Percentiles rank a stretch among this genome's conserved stretches.
Conservation (phyloP, 2,888 invertebrate species). For the Caprella mutica region DNA sequence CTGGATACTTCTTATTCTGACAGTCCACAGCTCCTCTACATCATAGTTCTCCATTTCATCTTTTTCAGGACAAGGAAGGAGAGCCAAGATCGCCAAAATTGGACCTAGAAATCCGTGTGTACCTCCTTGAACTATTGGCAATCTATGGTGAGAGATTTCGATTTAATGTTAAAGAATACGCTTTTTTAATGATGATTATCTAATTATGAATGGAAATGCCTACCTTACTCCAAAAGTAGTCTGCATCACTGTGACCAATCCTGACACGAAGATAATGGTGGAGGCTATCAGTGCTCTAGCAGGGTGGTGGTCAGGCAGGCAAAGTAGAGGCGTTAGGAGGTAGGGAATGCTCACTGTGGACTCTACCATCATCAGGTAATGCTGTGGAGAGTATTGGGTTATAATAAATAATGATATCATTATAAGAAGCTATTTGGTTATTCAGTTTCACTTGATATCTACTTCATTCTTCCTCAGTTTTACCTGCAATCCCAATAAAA, state of each 20-base stretch:
- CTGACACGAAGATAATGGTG: conserved; percentile 70
- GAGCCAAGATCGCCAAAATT: conserved; percentile 59
- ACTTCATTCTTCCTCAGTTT: neutral
- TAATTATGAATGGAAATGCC: too few relatives aligned
- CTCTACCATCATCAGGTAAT: conserved; percentile 37
- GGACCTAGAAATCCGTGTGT: conserved; percentile 70
- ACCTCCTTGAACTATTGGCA: conserved; percentile 47
- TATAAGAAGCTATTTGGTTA: neutral
- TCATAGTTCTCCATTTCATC: conserved; percentile 46
- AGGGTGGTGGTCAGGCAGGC: conserved; percentile 52
- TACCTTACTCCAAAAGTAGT: conserved; percentile 58
- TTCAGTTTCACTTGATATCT: neutral
- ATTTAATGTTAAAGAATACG: too few relatives aligned
- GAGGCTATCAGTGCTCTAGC: conserved; percentile 63
- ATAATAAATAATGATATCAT: conserved; percentile 13
- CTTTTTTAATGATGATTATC: too few relatives aligned
- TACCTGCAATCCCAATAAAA: conserved; percentile 70
- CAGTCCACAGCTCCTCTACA: conserved; percentile 54
- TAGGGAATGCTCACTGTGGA: conserved; percentile 36
- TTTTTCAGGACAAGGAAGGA: conserved; percentile 55
- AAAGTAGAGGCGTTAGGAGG: conserved; percentile 36
- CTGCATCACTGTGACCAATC: conserved; percentile 61
- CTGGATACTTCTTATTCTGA: conserved; percentile 65
- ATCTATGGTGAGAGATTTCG: conserved; percentile 32
- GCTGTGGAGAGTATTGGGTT: conserved; percentile 32